phyloP scores from a whole-genome alignment of 2,888 invertebrate species.

The Acanthopleura granulata region DNA sequence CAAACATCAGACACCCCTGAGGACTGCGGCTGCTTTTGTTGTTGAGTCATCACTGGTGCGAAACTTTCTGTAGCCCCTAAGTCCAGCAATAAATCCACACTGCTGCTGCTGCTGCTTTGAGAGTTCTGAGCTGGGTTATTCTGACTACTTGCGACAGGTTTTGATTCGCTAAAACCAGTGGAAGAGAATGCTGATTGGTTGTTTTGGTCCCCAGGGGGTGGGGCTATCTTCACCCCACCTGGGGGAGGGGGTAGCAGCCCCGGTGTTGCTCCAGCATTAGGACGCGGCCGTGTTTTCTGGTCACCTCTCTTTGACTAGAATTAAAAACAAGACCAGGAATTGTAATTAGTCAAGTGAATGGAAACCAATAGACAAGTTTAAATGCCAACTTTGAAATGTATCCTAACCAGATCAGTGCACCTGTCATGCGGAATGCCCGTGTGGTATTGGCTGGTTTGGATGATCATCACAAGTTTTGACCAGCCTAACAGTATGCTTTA shows the following conservation, averaged over 20 bases:
- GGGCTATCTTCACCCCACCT: not conserved
- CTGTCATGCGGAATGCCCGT: too few species aligned
- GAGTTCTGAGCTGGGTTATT: not conserved
- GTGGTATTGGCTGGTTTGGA: too few species aligned
- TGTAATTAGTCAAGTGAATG: too few species aligned
- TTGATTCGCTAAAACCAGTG: not conserved
- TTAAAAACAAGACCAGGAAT: too few species aligned
- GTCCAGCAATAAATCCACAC: not conserved
- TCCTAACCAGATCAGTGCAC: too few species aligned
- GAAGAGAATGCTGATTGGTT: not conserved
- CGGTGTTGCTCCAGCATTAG: not conserved
- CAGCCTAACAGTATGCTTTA: too few species aligned
- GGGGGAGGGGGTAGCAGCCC: not conserved
- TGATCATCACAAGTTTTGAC: too few species aligned
- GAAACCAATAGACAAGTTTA: too few species aligned
- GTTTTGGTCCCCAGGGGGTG: constrained; percentile 4
- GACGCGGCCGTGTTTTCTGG: not conserved
- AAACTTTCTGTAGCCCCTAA: not conserved
- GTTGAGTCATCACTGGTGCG: not conserved
- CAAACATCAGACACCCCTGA: constrained; percentile 1
- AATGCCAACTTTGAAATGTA: too few species aligned
- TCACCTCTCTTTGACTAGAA: too few species aligned
- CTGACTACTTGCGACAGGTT: not conserved
- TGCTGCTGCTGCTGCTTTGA: not conserved
- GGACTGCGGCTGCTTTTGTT: not conserved